phyloP scores from a whole-genome alignment of 1,140 invertebrate species.

The Rhyzopertha dominica region DNA sequence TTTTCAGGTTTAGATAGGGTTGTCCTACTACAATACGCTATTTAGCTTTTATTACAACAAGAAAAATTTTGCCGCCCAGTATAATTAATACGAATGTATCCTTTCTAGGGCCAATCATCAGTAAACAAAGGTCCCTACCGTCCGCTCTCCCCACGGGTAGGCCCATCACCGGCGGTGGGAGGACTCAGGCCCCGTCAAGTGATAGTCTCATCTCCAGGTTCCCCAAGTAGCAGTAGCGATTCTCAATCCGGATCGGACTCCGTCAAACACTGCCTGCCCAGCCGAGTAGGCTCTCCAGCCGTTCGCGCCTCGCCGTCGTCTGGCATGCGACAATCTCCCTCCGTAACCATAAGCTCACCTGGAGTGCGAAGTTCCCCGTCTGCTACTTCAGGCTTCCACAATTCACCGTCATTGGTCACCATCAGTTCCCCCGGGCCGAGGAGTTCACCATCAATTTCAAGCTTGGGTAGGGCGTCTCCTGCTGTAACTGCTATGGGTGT shows the following conservation, averaged over 20 bases:
- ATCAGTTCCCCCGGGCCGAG: conserved; percentile 36
- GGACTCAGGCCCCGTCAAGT: conserved; percentile 53
- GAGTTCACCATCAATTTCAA: conserved; percentile 37
- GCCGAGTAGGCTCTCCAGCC: conserved; percentile 39
- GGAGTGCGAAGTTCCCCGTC: conserved; percentile 35
- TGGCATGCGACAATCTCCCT: conserved; percentile 31
- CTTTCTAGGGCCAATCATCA: conserved; percentile 59
- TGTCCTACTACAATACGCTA: too few relatives aligned
- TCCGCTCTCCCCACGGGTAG: conserved; percentile 56
- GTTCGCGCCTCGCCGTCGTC: conserved; percentile 28
- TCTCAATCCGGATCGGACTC: conserved; percentile 62
- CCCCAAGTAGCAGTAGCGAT: conserved; percentile 64
- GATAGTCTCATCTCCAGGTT: conserved; percentile 70
- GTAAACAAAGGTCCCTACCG: conserved; percentile 58
- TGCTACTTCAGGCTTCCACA: conserved; percentile 37
- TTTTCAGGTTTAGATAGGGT: too few relatives aligned
- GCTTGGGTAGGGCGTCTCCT: conserved; percentile 39
- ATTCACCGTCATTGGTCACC: conserved; percentile 30
- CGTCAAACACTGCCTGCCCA: conserved; percentile 54
- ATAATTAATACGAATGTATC: too few relatives aligned
- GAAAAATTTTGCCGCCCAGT: too few relatives aligned
- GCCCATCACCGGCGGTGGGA: conserved; percentile 28
- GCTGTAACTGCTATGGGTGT: conserved; percentile 1
- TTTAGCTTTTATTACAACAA: too few relatives aligned
- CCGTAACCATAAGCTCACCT: conserved; percentile 25